These are phyloP conservation scores for Dromiciops gliroides DNA, from an alignment of 2,113 vertebrate species.

Conservation along the genomic window DNA sequence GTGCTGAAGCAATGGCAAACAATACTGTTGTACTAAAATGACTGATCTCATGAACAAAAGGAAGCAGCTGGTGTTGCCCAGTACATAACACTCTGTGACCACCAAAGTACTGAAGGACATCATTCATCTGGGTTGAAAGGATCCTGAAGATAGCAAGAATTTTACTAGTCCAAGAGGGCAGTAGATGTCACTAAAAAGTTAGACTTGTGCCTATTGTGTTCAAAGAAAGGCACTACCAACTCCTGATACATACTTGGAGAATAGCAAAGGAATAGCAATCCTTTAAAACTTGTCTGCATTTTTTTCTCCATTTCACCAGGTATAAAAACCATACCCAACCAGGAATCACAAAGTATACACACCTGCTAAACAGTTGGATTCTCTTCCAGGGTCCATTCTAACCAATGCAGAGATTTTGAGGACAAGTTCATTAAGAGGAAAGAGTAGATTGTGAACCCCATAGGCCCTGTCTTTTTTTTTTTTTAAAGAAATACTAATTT, in stretches of 20 bases:
- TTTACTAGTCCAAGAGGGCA: neutral
- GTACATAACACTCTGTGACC: too few species aligned
- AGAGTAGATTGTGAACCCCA: too few species aligned
- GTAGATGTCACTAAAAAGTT: neutral
- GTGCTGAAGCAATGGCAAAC: too few species aligned
- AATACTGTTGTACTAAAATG: too few species aligned
- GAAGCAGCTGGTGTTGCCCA: too few species aligned
- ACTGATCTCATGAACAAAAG: too few species aligned
- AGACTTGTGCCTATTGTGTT: neutral
- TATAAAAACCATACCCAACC: neutral
- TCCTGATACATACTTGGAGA: neutral
- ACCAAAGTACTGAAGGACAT: neutral
- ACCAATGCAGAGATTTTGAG: neutral
- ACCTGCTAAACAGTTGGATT: neutral
- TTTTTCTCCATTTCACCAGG: neutral
- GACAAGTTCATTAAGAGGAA: neutral
- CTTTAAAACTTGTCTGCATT: neutral
- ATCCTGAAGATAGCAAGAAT: neutral
- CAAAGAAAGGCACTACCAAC: neutral
- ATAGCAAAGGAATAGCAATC: neutral
- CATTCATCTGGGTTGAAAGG: neutral
- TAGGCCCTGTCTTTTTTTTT: too few species aligned
- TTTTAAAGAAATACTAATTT: too few species aligned
- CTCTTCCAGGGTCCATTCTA: too few species aligned
- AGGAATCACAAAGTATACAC: neutral